Evolutionary conservation across 2,113 vertebrate genomes (phyloP), one percentile per base, ranked within the genome.

Genomic region (Strix uralensis): DNA sequence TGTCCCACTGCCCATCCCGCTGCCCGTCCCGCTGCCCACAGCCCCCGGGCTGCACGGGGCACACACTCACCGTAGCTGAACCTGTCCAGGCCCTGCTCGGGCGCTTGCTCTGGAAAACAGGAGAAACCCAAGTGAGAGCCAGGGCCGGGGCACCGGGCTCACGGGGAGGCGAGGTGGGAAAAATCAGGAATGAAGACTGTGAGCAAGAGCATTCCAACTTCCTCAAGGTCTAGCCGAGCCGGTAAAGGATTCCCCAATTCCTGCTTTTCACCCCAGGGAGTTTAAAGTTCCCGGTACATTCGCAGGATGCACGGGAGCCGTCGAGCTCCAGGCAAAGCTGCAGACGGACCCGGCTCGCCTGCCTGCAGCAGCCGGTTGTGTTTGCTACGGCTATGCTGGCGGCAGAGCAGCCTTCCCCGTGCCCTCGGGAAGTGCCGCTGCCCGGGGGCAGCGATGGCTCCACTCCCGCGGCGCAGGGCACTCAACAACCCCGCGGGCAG

Each of bases 61-160:
- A 20, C 15, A 0, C 77, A 88, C 97, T 97, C 96, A 97, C 97
- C 97, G 0, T 97, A 97, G 83, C 93, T 97, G 93, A 97, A 97
- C 66, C 93, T 72, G 93, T 95, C 95, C 72, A 7, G 44, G 69
- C 72, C 93, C 90, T 92, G 82, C 91, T 97, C 80, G 0, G 95
- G 92, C 3, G 4, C 81, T 81, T 83, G 95, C 42, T 94, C 97
- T 97, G 96, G 52, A 70, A 92, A 72, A 96, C 61, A 94, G 70
- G 72, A 72, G 66, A 91, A 72, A 86, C 14, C 5, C 29, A 34
- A 10, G 54, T 94, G 80, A 90, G 82, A 91, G 44, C 30, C 74
- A 10, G 26, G 11, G 66, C 66, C 47, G 19, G 73, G 46, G 57
- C 5, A 3, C 8, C 18, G 55, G 59, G 54, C 26, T 80, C 3